Conservation (phyloP, 2,113 vertebrate species). For the Coreoperca whiteheadi region DNA sequence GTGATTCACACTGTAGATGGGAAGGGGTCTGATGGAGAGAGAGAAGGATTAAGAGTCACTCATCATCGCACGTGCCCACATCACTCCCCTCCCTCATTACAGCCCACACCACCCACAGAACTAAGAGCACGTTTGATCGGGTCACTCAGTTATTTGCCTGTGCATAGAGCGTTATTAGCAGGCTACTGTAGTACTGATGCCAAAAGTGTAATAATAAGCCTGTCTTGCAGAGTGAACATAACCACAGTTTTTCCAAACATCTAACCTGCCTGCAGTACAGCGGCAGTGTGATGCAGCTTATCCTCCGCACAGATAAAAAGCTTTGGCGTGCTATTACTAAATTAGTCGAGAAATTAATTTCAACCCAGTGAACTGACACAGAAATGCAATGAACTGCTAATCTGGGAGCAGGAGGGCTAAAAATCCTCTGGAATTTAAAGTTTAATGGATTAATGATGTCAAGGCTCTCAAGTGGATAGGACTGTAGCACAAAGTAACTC, state of each 20-base stretch:
- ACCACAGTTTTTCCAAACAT: slow-evolving; percentile 29
- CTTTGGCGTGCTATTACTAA: slow-evolving; percentile 78
- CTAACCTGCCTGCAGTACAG: slow-evolving; percentile 58
- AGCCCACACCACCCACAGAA: slow-evolving; percentile 60
- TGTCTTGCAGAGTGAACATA: slow-evolving; percentile 14
- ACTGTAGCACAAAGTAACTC: slow-evolving; percentile 65
- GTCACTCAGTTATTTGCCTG: slow-evolving; percentile 23
- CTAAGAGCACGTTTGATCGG: slow-evolving; percentile 49
- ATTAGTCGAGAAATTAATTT: slow-evolving; percentile 82
- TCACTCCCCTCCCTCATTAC: slow-evolving; percentile 59
- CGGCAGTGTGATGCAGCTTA: slow-evolving; percentile 43
- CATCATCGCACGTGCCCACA: slow-evolving; percentile 58
- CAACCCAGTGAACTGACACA: slow-evolving; percentile 82
- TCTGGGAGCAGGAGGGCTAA: slow-evolving; percentile 74
- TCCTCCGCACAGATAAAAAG: slow-evolving; percentile 63
- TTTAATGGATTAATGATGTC: slow-evolving; percentile 83
- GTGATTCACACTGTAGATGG: slow-evolving; percentile 59
- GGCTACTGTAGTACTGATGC: slow-evolving; percentile 5
- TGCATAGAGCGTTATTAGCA: slow-evolving; percentile 8
- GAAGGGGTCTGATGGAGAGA: slow-evolving; percentile 12
- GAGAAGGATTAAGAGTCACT: slow-evolving; percentile 56
- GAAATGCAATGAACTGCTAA: slow-evolving; percentile 81
- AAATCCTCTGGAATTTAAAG: slow-evolving; percentile 79
- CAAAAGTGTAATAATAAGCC: slow-evolving; percentile 26
- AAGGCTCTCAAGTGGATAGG: slow-evolving; percentile 74